phyloP scores from a whole-genome alignment of 2,888 invertebrate genomes.

The Phania funesta region DNA sequence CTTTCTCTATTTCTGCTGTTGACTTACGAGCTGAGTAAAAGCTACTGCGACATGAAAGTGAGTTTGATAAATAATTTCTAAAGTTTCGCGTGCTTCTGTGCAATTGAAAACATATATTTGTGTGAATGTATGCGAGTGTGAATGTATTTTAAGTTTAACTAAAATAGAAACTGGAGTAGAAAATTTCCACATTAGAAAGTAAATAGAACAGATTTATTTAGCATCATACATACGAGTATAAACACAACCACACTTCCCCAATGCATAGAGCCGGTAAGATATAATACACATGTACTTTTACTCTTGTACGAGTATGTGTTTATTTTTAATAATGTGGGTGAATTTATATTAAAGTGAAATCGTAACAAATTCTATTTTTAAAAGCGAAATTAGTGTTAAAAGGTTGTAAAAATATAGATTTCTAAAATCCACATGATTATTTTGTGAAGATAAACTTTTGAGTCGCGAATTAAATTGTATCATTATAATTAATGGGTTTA shows the following conservation, averaged over 20 bases:
- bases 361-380: slow-evolving; percentile 15
- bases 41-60: slow-evolving; percentile 55
- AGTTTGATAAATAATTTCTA: slow-evolving; percentile 47
- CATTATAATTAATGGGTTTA: too few species aligned
- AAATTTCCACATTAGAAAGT: slow-evolving; percentile 61
- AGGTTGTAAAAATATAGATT: too few species aligned
- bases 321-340: slow-evolving; percentile 37
- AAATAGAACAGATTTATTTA: slow-evolving; percentile 63
- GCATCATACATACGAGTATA: slow-evolving; percentile 4
- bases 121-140: not conserved
- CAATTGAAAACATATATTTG: not conserved
- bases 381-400: too few species aligned
- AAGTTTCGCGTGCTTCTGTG: slow-evolving; percentile 18
- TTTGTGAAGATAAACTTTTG: too few species aligned
- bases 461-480: too few species aligned
- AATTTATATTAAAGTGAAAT: slow-evolving; percentile 50
- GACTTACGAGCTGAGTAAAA: slow-evolving; percentile 37
- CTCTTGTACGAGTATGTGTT: not conserved
- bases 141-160: slow-evolving; percentile 19
- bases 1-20: slow-evolving; percentile 22
- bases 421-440: too few species aligned
- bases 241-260: not conserved
- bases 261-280: not conserved
- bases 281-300: slow-evolving; percentile 7
- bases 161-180: slow-evolving; percentile 63